Evolutionary conservation across 2,888 invertebrate genomes (phyloP).

Genomic region (Nipponacmea schrenckii): DNA sequence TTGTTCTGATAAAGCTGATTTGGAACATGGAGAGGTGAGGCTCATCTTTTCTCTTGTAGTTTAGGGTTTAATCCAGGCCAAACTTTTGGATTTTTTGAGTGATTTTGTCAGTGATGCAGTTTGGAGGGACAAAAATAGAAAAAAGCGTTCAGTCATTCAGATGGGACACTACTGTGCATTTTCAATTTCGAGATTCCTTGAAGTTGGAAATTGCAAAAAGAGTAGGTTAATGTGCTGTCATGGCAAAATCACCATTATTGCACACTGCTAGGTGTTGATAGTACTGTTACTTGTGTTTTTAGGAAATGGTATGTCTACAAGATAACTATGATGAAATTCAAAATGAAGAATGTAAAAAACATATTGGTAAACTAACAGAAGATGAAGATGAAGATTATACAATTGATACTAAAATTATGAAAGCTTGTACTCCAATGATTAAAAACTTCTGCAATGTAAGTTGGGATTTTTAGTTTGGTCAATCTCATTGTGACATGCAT

Average conservation of each 20-base stretch:
- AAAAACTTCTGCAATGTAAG: conserved; percentile 84
- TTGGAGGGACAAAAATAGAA: no score
- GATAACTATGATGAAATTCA: conserved; percentile 70
- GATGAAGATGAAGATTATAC: conserved; percentile 87
- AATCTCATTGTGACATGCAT: no score
- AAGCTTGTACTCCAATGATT: conserved; percentile 87
- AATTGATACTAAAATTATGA: conserved; percentile 86
- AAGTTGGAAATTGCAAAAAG: no score
- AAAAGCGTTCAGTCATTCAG: no score
- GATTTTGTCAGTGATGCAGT: no score
- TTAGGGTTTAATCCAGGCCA: no score
- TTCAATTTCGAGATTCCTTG: no score
- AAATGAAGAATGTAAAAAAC: conserved; percentile 75
- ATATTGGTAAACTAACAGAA: conserved; percentile 87
- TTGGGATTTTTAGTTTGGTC: background rate
- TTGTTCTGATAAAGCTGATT: conserved; percentile 77
- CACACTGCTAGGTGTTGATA: no score
- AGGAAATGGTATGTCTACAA: conserved; percentile 92
- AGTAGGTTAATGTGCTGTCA: no score
- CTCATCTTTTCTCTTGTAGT: background rate
- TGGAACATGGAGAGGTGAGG: conserved; percentile 80
- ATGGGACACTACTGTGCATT: no score
- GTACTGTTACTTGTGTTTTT: conserved; percentile 22
- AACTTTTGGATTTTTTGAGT: no score
- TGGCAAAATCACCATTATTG: no score